These are phyloP conservation scores for Erebia epiphron DNA, from an alignment of 2,888 invertebrate species.

Conservation along the genomic window DNA sequence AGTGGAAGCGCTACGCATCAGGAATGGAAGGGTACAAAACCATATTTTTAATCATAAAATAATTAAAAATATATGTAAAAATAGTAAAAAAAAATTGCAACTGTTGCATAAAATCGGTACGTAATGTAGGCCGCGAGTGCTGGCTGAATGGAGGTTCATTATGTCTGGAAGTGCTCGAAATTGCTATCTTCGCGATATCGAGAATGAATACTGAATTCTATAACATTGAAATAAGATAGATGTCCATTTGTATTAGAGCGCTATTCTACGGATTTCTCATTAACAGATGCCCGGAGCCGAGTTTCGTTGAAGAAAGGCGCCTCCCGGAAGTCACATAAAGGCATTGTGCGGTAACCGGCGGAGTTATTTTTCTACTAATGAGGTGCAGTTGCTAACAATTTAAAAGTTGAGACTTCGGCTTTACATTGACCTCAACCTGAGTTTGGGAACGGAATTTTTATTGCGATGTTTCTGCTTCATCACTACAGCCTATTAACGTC, in stretches of 20 bases:
- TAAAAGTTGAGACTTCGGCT: slow-evolving; percentile 34
- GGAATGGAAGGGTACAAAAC: too few relatives aligned
- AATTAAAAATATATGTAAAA: neutral
- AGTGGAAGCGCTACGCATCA: too few relatives aligned
- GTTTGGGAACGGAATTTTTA: slow-evolving; percentile 31
- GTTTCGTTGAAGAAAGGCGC: slow-evolving; percentile 55
- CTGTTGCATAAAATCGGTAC: slow-evolving; percentile 46
- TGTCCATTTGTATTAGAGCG: slow-evolving; percentile 31
- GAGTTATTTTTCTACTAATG: slow-evolving; percentile 65
- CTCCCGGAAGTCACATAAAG: slow-evolving; percentile 56
- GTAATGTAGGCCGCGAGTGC: slow-evolving; percentile 42
- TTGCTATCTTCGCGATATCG: slow-evolving; percentile 36
- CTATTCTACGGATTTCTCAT: slow-evolving; percentile 52
- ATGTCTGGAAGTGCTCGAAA: slow-evolving; percentile 41
- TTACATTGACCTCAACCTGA: slow-evolving; percentile 39
- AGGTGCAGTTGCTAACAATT: slow-evolving; percentile 57
- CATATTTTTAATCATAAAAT: too few relatives aligned
- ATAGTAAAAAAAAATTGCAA: slow-evolving; percentile 28
- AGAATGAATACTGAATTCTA: slow-evolving; percentile 42
- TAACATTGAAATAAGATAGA: slow-evolving; percentile 36
- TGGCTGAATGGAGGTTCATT: slow-evolving; percentile 42
- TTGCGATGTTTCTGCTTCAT: slow-evolving; percentile 30
- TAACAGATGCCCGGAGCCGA: slow-evolving; percentile 52
- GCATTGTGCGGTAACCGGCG: slow-evolving; percentile 66
- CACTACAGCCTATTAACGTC: too few relatives aligned